phyloP scores from a whole-genome alignment of 1,140 invertebrate genomes.

The Bombyx mandarina region DNA sequence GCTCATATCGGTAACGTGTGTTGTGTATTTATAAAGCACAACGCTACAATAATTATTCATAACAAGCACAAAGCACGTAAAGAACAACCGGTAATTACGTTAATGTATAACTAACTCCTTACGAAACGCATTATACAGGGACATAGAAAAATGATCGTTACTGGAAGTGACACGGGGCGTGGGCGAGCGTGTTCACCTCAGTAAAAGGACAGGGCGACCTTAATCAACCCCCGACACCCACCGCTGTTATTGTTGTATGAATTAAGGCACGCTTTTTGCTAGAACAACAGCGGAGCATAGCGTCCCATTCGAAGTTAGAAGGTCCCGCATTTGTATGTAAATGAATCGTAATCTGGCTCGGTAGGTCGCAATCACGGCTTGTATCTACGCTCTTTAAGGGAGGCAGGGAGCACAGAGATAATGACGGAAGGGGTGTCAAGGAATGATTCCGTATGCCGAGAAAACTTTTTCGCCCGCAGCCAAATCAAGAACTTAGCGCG shows the following conservation, averaged over 20 bases:
- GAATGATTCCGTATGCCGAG: slow-evolving; percentile 5
- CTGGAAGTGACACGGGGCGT: slow-evolving; percentile 31
- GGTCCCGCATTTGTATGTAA: slow-evolving; percentile 61
- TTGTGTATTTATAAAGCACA: no score
- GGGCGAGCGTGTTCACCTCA: slow-evolving; percentile 3
- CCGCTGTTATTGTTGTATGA: slow-evolving; percentile 58
- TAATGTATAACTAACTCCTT: not conserved
- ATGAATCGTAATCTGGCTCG: slow-evolving; percentile 54
- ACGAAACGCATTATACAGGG: slow-evolving; percentile 12
- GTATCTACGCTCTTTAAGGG: slow-evolving; percentile 13
- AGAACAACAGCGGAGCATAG: slow-evolving; percentile 43
- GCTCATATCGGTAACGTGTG: no score
- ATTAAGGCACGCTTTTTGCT: slow-evolving; percentile 61
- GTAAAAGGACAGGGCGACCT: slow-evolving; percentile 15
- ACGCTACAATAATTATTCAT: no score
- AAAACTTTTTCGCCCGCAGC: slow-evolving; percentile 4
- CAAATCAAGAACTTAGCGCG: not conserved
- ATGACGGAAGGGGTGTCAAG: slow-evolving; percentile 21
- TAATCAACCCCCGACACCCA: slow-evolving; percentile 26
- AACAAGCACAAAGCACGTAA: no score
- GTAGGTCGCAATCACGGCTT: slow-evolving; percentile 37
- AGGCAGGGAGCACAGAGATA: slow-evolving; percentile 6
- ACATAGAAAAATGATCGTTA: slow-evolving; percentile 21
- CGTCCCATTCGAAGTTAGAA: slow-evolving; percentile 50
- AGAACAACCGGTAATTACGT: no score